A percentile compares a stretch with the other conserved stretches of the same genome.
These are phyloP conservation scores for Cyanistes caeruleus DNA, from an alignment of 2,113 vertebrate genomes.

Conservation along the genomic window DNA sequence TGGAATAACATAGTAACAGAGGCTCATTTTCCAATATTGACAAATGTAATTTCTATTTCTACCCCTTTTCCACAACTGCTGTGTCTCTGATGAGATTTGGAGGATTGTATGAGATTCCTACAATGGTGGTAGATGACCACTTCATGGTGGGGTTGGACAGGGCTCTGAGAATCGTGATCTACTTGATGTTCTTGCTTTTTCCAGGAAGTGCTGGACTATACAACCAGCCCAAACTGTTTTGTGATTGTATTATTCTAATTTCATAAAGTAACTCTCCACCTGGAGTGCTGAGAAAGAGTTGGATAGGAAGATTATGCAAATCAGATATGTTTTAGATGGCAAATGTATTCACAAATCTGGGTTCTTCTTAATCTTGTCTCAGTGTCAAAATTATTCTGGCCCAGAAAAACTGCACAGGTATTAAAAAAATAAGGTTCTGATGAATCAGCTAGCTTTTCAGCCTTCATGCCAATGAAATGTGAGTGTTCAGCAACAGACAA, in stretches of 20 bases:
- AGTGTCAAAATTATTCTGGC: background rate
- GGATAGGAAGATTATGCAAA: background rate
- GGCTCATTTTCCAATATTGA: background rate
- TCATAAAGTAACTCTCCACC: background rate
- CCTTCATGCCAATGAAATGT: background rate
- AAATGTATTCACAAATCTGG: background rate
- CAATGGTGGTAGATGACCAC: background rate
- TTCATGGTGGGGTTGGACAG: rapidly evolving
- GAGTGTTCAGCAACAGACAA: background rate
- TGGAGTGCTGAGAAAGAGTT: background rate
- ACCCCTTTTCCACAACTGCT: background rate
- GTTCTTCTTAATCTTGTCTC: background rate
- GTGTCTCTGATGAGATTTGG: background rate
- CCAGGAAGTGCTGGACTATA: background rate
- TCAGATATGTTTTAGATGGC: background rate
- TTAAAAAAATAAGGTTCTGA: background rate
- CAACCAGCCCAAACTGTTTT: background rate
- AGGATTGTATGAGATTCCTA: background rate
- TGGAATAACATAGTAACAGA: too few species aligned
- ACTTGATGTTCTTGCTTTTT: background rate
- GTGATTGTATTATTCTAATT: background rate
- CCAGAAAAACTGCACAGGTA: background rate
- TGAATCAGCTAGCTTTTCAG: background rate
- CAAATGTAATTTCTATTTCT: background rate
- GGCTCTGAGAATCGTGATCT: background rate